Evolutionary conservation across 2,888 invertebrate genomes (phyloP).

Genomic region (Pristionchus japonicus): DNA sequence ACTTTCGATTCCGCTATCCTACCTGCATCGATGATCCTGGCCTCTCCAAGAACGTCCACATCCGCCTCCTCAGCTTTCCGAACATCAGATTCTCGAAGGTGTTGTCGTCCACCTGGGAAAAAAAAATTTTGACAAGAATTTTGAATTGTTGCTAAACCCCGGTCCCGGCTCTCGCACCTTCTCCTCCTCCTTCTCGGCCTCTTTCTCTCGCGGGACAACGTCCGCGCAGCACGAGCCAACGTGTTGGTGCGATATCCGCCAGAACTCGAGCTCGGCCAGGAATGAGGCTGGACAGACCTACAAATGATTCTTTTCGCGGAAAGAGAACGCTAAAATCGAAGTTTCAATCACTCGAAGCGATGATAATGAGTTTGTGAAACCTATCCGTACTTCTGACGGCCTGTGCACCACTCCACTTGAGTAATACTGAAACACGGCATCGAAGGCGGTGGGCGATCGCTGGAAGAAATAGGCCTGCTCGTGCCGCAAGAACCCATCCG

Average conservation of each 20-base stretch:
- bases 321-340: background rate
- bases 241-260: constrained; percentile 69
- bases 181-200: constrained; percentile 70
- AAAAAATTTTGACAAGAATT: background rate
- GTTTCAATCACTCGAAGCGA: background rate
- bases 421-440: constrained; percentile 71
- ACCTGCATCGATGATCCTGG: constrained; percentile 59
- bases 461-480: constrained; percentile 74
- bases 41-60: constrained; percentile 74
- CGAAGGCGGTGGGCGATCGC: constrained; percentile 70
- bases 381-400: constrained; percentile 72
- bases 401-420: constrained; percentile 73
- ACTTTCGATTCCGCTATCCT: background rate
- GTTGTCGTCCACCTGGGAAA: constrained; percentile 69
- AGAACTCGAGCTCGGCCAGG: constrained; percentile 72
- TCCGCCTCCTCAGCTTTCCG: constrained; percentile 70
- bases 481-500: constrained; percentile 71
- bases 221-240: constrained; percentile 73
- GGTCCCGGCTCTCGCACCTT: no score
- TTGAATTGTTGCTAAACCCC: no score
- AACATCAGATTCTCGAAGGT: constrained; percentile 74
- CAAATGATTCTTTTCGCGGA: background rate
- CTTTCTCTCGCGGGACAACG: constrained; percentile 66
- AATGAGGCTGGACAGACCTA: constrained; percentile 72
- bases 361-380: no score